Base-by-base conservation (phyloP, 2,797 vertebrate species). In the Sebastes diaconus region DNA sequence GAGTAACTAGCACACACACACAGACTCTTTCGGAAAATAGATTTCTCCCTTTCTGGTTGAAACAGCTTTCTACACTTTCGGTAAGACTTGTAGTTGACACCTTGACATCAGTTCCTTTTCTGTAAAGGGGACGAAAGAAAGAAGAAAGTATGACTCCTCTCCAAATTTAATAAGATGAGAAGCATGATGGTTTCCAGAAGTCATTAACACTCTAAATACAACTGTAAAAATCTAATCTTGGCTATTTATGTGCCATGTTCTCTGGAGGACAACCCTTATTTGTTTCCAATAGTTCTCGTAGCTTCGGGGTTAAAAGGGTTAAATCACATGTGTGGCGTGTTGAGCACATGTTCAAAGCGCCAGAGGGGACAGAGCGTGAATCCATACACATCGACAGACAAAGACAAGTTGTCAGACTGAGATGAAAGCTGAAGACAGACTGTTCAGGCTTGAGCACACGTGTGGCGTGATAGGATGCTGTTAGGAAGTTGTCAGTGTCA, bases 381-480 rank as follows among this genome's bases (percentile, higher is more conserved):
- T 64, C 12, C 14, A 11, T 8, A n/a, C 24, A 58, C 27, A 25
- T 11, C 4, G 14, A 20, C 18, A 46, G 39, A 79, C 59, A 66
- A 61, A 77, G 63, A 50, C 24, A 67, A 12, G 22, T 30, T 59
- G 65, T 80, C 59, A 25, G 58, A 57, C 14, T 55, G 54, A 75
- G 55, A 50, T 52, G 25, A 67, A 71, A 71, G 58, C 58, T 60
- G 27, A 67, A 20, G 58, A 36, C 54, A 6, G 22, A 46, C 52
- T 58, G n/a, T 24, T 79, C 27, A 54, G 22, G 34, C 50, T 30
- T 6, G 3, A n/a, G 9, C 34, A 34, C 39, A 52, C 4, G 12
- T 39, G 10, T 27, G 18, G 5, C 25, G 70, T 78, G 86, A 84
- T 80, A 54, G n/a, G 59, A 16, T 24, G 57, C 29, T 68, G 66